Percentiles rank a stretch among this genome's conserved stretches.
Conservation (phyloP, 1,140 invertebrate species). For the Belonocnema kinseyi region DNA sequence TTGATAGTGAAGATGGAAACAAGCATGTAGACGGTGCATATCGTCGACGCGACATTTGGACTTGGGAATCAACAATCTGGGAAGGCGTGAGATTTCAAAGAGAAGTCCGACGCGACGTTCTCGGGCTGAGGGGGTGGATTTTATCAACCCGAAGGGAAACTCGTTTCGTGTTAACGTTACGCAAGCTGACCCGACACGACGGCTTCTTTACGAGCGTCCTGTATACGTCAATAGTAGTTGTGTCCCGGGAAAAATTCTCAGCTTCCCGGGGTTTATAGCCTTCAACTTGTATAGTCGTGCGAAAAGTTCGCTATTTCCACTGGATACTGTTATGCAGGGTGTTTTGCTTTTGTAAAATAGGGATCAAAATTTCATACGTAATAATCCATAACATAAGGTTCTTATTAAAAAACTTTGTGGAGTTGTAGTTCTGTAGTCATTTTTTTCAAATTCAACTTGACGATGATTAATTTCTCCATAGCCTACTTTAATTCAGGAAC, state of each 20-base stretch:
- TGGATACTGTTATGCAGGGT: conserved; percentile 38
- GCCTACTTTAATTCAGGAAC: no score
- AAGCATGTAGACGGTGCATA: conserved; percentile 42
- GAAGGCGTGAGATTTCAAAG: conserved; percentile 57
- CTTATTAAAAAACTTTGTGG: no score
- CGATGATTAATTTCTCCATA: no score
- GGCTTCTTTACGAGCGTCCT: conserved; percentile 65
- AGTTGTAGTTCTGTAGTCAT: no score
- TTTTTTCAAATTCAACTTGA: no score
- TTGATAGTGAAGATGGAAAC: background rate
- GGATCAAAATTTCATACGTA: background rate
- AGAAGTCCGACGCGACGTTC: conserved; percentile 44
- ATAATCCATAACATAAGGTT: background rate
- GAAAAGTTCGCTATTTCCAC: conserved; percentile 47
- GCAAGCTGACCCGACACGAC: conserved; percentile 61
- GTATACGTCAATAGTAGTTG: conserved; percentile 59
- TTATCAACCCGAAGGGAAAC: conserved; percentile 57
- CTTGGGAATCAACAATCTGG: conserved; percentile 42
- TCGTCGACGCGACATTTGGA: conserved; percentile 48
- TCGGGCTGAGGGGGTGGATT: conserved; percentile 48
- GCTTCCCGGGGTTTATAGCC: conserved; percentile 56
- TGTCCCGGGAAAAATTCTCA: conserved; percentile 57
- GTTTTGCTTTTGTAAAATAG: background rate
- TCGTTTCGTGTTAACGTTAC: conserved; percentile 66
- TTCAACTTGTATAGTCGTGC: conserved; percentile 55